Evolutionary conservation across 2,888 invertebrate species (phyloP), one percentile per base, ranked within the genome.

Genomic region (Acrobeloides nanus): DNA sequence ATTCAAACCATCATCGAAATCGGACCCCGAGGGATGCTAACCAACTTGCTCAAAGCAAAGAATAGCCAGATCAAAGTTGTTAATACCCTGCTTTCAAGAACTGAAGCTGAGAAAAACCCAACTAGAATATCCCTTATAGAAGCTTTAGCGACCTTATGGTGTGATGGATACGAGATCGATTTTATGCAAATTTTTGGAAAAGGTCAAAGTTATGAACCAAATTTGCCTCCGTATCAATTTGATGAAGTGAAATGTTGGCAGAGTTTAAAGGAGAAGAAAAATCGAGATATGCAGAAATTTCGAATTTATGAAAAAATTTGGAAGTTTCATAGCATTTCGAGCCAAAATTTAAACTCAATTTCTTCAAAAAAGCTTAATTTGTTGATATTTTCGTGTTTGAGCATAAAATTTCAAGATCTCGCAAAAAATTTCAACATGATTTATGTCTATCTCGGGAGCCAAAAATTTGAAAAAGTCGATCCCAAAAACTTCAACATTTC

Each of bases 1-100:
- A 49, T 59, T 6, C 41, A 55, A 23, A 38, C 56, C 2, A 34
- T 69, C 10, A 51, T 68, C 10, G 64, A 69, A 48, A 57, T 69
- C 17, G 69, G 69, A 4, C 69, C 69, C 1, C 43, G 57, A n/a
- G 65, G 68, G 26, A 46, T 68, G 5, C 33, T 68, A 1, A 29
- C 49, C 29, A 57, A 49, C 25, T 42, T 68, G 6, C 23, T 66
- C 1, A 40, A 50, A 4, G 47, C 55, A 25, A 26, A 12, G 24
- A 10, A 40, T n/a, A 33, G 17, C 12, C 12, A n/a, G 10, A 38
- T 41, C 3, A 3, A n/a, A 17, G 38, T 43, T 15, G 7, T 43
- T 5, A 24, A 43, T 8, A 43, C 43, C 21, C 20, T 40, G 20
- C 4, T n/a, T 8, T 45, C 45, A 20, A 45, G 45, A 29, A 12